phyloP scores from a whole-genome alignment of 92 coral and sea anemone species.

The Meandrina meandrites region DNA sequence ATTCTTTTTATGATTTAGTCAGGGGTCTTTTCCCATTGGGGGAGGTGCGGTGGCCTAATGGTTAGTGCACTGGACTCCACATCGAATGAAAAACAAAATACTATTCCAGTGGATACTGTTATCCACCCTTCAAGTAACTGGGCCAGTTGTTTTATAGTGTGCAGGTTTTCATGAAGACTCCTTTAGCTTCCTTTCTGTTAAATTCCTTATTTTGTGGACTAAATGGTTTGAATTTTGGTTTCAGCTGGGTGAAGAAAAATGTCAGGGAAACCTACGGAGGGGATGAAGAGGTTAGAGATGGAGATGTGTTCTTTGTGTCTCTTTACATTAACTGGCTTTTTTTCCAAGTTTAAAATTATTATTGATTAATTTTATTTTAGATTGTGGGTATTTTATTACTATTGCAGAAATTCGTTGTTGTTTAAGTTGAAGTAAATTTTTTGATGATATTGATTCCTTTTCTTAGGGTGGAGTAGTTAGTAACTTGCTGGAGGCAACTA shows the following conservation, averaged over 20 bases:
- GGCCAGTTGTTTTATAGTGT: no score
- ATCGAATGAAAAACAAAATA: no score
- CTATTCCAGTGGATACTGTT: no score
- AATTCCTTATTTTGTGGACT: not conserved
- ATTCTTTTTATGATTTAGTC: no score
- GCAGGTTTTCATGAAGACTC: no score
- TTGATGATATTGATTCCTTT: not conserved
- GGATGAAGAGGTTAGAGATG: conserved; percentile 64
- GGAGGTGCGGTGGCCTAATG: no score
- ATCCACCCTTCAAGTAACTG: no score
- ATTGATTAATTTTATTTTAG: not conserved
- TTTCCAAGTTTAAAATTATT: not conserved
- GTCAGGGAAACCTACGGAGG: conserved; percentile 83
- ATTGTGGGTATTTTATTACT: no score
- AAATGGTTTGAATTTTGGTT: not conserved
- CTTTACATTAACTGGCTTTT: not conserved
- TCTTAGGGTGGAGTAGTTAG: conserved; percentile 86
- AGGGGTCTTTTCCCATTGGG: no score
- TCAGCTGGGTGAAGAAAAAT: conserved; percentile 86
- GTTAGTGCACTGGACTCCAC: no score
- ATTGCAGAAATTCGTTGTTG: no score
- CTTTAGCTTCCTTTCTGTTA: not conserved
- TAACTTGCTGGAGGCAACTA: conserved; percentile 92
- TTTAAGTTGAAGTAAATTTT: no score
- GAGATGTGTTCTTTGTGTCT: not conserved